Conservation (phyloP, 2,888 invertebrate species). For the Drosophila birchii region DNA sequence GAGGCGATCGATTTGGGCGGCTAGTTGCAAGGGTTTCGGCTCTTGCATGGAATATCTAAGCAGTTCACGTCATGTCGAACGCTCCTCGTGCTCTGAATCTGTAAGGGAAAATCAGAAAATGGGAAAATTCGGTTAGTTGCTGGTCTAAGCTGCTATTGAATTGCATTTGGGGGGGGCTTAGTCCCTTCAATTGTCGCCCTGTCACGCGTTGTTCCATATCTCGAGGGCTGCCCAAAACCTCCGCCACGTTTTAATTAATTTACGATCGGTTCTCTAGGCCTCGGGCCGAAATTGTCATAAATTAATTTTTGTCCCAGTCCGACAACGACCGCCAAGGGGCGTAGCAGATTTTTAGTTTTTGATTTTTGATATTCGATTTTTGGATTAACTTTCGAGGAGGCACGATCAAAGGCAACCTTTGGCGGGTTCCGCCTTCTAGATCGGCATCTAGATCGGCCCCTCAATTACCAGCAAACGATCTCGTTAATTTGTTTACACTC, state of each 20-base stretch:
- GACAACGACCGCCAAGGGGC: conserved; percentile 52
- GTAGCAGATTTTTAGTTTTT: conserved; percentile 47
- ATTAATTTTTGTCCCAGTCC: conserved; percentile 57
- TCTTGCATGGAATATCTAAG: conserved; percentile 69
- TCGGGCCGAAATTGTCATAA: conserved; percentile 52
- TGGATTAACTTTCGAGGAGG: conserved; percentile 20
- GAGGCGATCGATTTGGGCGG: conserved; percentile 65
- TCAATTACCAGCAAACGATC: conserved; percentile 73
- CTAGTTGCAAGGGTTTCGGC: conserved; percentile 61
- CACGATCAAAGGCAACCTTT: conserved; percentile 44
- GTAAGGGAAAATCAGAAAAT: conserved; percentile 46
- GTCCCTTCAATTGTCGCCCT: conserved; percentile 62
- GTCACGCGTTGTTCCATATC: conserved; percentile 60
- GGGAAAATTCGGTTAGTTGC: conserved; percentile 29
- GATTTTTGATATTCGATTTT: conserved; percentile 25
- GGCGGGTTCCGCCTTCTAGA: conserved; percentile 65
- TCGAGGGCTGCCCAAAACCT: conserved; percentile 47
- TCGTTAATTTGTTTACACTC: conserved; percentile 79
- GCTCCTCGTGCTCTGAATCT: conserved; percentile 69
- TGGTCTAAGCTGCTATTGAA: conserved; percentile 52
- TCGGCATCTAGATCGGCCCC: conserved; percentile 64
- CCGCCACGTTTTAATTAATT: conserved; percentile 66
- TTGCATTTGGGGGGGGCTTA: conserved; percentile 52
- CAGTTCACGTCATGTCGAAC: conserved; percentile 70
- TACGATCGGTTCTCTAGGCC: conserved; percentile 47